Evolutionary conservation across 2,113 vertebrate species (phyloP), one percentile per base, ranked within the genome.

Genomic region (Oncorhynchus clarkii): DNA sequence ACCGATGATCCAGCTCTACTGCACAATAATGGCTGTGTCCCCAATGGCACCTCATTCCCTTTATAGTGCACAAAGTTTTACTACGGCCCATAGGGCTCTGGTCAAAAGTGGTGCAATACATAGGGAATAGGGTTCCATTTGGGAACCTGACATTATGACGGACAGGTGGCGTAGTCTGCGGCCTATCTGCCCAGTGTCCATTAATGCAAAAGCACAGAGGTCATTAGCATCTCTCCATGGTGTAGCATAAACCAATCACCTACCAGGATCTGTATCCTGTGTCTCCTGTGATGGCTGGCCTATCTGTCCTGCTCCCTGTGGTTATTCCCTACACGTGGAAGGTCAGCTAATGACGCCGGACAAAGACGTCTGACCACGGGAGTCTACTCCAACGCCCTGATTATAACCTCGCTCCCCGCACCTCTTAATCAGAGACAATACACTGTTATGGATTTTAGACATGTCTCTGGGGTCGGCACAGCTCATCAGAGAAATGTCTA

Each of bases 201-300:
- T 93, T 93, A 93, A 93, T 93, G 92, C 92, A 90, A 75, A 86
- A 92, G 88, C 92, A 93, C 91, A 92, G 88, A 93, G 92, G 92
- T 93, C 91, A 93, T 93, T 93, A 93, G 90, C 88, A 92, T 92
- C 90, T 67, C 92, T 78, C 86, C 91, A 92, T 90, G 91, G 88
- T 80, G 87, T 84, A 89, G 89, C 89, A 92, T 92, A 91, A 92
- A 92, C 88, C 89, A 91, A 93, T 93, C 90, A 91, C 88, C 89
- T 87, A 85, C 87, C 76, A 85, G 88, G 84, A 91, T 87, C 82
- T 72, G 85, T 89, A 89, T 90, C 87, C 82, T 79, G 86, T 82
- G 84, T 89, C 90, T 90, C 87, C 82, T 79, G 86, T 82, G 84
- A 88, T 84, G 83, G 85, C 85, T 75, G 83, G 85, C 87, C 87